Evolutionary conservation across 1,140 invertebrate genomes (phyloP).

Genomic region (Ptiloglossa arizonensis): DNA sequence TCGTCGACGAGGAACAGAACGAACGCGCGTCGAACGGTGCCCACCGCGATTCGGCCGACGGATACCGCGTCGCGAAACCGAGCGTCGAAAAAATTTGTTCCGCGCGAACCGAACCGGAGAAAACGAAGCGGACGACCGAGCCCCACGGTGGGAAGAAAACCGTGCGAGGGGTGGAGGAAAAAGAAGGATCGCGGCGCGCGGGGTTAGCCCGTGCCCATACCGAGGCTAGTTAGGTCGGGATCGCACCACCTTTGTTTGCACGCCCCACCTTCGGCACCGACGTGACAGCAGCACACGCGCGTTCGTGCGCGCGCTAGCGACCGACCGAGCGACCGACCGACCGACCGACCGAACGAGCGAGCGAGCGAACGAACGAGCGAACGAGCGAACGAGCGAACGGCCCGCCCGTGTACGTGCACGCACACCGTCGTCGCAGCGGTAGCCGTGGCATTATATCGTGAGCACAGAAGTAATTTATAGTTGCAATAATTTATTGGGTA

Average conservation of each 20-base stretch:
- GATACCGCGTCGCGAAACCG: not conserved
- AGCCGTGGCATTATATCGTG: slow-evolving; percentile 82
- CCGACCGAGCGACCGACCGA: no score
- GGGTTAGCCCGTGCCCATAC: slow-evolving; percentile 45
- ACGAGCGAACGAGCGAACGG: no score
- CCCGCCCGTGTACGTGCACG: slow-evolving; percentile 48
- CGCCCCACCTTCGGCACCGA: slow-evolving; percentile 58
- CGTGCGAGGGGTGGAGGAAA: not conserved
- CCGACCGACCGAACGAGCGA: no score
- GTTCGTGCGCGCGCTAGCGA: slow-evolving; percentile 25
- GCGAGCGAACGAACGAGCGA: no score
- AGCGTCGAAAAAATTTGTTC: slow-evolving; percentile 57
- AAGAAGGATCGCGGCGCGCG: not conserved
- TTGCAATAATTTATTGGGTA: slow-evolving; percentile 83
- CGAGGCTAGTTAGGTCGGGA: slow-evolving; percentile 63
- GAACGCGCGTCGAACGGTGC: no score
- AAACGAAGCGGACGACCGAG: no score
- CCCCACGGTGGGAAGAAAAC: not conserved
- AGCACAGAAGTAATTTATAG: slow-evolving; percentile 83
- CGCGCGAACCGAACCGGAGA: not conserved
- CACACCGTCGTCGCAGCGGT: slow-evolving; percentile 75
- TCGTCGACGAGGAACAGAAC: no score
- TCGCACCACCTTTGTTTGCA: slow-evolving; percentile 73
- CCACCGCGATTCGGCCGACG: no score
- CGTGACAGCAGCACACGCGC: slow-evolving; percentile 56